Evolutionary conservation across 2,797 vertebrate species (phyloP).

Genomic region (Gouania willdenowi): DNA sequence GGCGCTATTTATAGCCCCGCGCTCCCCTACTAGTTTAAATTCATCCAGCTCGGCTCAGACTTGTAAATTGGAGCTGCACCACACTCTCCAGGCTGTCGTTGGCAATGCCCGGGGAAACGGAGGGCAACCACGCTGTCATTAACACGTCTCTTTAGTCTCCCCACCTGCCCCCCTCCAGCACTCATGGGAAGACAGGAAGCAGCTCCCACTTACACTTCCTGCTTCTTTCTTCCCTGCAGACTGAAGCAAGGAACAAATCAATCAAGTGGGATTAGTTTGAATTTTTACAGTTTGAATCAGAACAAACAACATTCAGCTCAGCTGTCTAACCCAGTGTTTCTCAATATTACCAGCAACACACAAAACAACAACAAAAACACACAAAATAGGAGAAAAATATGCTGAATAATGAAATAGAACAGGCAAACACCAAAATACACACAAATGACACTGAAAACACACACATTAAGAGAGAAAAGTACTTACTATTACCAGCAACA

Average conservation of each 20-base stretch:
- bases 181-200: conserved; percentile 46
- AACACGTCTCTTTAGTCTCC: conserved; percentile 3
- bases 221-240: conserved; percentile 4
- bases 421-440: too few species aligned
- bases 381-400: too few species aligned
- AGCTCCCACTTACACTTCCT: conserved; percentile 51
- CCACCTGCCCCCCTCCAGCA: neutral
- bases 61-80: conserved; percentile 53
- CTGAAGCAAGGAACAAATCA: neutral
- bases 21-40: conserved; percentile 66
- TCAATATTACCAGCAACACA: too few species aligned
- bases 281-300: too few species aligned
- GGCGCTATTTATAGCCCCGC: conserved; percentile 68
- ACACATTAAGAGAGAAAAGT: too few species aligned
- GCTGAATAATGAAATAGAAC: too few species aligned
- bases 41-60: conserved; percentile 54
- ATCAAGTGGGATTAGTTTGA: neutral
- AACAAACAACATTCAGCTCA: too few species aligned
- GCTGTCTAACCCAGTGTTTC: too few species aligned
- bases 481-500: too few species aligned
- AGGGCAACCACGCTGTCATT: conserved; percentile 26
- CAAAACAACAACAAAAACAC: too few species aligned
- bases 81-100: conserved; percentile 25
- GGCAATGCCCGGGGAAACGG: conserved; percentile 15
- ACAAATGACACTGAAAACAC: too few species aligned